A percentile compares a stretch with the other conserved stretches of the same genome.
phyloP scores from a whole-genome alignment of 2,888 invertebrate genomes.

The Drosophila flavopinicola region DNA sequence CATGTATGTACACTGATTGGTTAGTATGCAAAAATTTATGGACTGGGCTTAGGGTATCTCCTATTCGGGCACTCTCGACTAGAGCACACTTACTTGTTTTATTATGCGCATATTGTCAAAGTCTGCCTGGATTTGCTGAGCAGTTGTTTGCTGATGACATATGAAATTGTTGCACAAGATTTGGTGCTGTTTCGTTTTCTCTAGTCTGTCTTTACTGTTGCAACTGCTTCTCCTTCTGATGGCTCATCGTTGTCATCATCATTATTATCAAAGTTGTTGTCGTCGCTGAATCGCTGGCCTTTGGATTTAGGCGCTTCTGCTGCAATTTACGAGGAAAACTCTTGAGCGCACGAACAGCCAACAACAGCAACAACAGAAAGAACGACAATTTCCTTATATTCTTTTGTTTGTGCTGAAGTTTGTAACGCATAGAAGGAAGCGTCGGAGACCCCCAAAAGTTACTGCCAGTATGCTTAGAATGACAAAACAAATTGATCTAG shows the following conservation, averaged over 20 bases:
- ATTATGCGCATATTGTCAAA: conserved; percentile 18
- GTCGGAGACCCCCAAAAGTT: too few species aligned
- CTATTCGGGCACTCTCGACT: too few species aligned
- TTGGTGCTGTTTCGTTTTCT: conserved; percentile 1
- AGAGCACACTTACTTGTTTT: too few species aligned
- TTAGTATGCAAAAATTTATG: too few species aligned
- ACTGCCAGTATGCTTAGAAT: too few species aligned
- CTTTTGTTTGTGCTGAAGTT: too few species aligned
- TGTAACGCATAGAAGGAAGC: too few species aligned
- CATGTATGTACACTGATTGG: too few species aligned
- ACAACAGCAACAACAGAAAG: background rate
- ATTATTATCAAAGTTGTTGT: conserved; percentile 27
- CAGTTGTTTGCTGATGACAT: conserved; percentile 38
- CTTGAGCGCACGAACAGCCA: conserved; percentile 9
- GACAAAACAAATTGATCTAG: too few species aligned
- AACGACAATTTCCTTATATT: too few species aligned
- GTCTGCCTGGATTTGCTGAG: conserved; percentile 20
- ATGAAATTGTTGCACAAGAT: conserved; percentile 52
- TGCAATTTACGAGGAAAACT: conserved; percentile 50
- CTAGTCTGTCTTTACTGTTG: background rate
- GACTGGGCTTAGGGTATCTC: too few species aligned
- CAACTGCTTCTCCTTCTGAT: conserved; percentile 14
- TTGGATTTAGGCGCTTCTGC: conserved; percentile 32
- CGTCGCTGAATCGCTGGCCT: conserved; percentile 35
- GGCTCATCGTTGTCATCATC: conserved; percentile 11